Evolutionary conservation across 2,797 vertebrate species (phyloP), one percentile per base, ranked within the genome.

Genomic region (Sebastes iracundus): DNA sequence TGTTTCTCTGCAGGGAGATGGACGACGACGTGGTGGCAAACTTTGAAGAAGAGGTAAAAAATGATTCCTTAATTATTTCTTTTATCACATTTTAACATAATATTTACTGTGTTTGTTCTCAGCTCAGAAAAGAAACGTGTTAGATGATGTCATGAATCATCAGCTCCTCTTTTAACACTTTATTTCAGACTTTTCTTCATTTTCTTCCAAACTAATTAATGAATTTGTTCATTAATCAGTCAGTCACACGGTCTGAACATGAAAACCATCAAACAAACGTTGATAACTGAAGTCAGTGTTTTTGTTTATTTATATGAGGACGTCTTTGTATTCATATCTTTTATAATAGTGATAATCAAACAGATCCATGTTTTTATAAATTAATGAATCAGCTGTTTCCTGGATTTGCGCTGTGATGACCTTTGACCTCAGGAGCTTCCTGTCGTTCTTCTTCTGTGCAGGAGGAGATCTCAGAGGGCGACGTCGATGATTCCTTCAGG

Each of bases 401-500:
- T 52, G 6, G 7, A 7, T 49, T 18, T 58, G 12, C 27, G 38
- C 53, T 7, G 6, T 8, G 20, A 13, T n/a, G 71, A 78, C 75
- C 79, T 81, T 75, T 79, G 72, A 77, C 22, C 38, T 42, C 38
- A 42, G 38, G 2, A 42, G 13, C 75, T 25, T 7, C 6, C 14
- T 80, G 28, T 4, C 4, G 18, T 53, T 63, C 32, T 46, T 62
- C 32, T 46, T 55, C 12, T 66, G 20, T 59, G 23, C 83, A 98
- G 97, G 96, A 97, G 68, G 93, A 94, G 2, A 62, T 96, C 82
- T 93, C 94, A 0, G 96, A 97, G 81, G 83, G 94, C 1, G 94
- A 97, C 42, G 78, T 98, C 2, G 96, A 97, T 1, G 94, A 94
- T 0, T 95, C 96, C 64, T 97, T 98, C 87, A 94, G 92, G 84